These are phyloP conservation scores for Sminthurinus aureus DNA, from an alignment of 2,888 invertebrate genomes.

Conservation along the genomic window DNA sequence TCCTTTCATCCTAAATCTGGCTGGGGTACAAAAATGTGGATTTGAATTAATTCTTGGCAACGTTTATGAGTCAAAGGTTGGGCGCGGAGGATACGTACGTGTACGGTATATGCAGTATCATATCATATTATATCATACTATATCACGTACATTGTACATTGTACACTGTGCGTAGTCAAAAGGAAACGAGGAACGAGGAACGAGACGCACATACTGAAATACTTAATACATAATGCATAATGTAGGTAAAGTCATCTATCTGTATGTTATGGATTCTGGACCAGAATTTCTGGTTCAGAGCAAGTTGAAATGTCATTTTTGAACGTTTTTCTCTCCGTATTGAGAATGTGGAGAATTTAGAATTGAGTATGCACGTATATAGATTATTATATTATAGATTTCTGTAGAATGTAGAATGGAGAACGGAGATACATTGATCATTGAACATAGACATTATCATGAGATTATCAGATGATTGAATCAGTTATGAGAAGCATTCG, in stretches of 20 bases:
- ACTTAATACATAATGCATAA: too few species aligned
- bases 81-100: neutral
- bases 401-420: too few species aligned
- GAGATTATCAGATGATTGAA: neutral
- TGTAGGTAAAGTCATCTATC: too few species aligned
- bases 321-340: neutral
- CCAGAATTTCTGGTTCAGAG: neutral
- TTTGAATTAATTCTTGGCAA: constrained; percentile 36
- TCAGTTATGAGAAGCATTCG: neutral
- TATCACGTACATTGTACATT: too few species aligned
- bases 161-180: too few species aligned
- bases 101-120: too few species aligned
- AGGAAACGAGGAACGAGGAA: too few species aligned
- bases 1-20: neutral
- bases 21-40: constrained; percentile 30
- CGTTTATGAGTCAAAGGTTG: neutral
- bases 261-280: too few species aligned
- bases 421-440: too few species aligned
- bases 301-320: too few species aligned
- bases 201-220: too few species aligned
- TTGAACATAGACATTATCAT: neutral
- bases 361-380: neutral
- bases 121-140: too few species aligned
- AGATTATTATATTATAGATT: neutral
- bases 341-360: neutral